These are phyloP conservation scores for Anaspis maculata DNA, from an alignment of 2,888 invertebrate genomes.

Conservation along the genomic window DNA sequence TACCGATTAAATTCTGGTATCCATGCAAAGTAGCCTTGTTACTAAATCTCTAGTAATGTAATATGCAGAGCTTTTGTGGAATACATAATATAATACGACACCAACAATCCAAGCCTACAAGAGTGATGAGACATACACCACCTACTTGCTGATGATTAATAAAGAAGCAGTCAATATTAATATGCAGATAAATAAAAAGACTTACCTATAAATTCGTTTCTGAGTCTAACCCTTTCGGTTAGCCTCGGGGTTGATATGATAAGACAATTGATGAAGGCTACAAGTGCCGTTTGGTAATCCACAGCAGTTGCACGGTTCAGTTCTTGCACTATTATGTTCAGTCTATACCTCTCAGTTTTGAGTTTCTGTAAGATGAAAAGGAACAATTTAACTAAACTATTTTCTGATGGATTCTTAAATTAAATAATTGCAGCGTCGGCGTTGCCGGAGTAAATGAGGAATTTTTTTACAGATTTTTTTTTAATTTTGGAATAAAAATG, in stretches of 20 bases:
- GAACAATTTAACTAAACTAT: constrained; percentile 1
- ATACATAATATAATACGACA: too few relatives aligned
- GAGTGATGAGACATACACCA: too few relatives aligned
- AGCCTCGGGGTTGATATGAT: constrained; percentile 84
- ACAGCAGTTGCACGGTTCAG: constrained; percentile 69
- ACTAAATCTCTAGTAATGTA: too few relatives aligned
- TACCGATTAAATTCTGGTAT: too few relatives aligned
- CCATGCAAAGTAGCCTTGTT: too few relatives aligned
- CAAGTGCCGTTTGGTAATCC: constrained; percentile 85
- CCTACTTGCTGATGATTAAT: too few relatives aligned
- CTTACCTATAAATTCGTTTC: constrained; percentile 94
- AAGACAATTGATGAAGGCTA: constrained; percentile 93
- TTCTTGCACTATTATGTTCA: constrained; percentile 82
- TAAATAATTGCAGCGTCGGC: too few relatives aligned
- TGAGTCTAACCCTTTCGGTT: constrained; percentile 76
- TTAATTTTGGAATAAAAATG: not conserved
- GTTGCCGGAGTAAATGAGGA: too few relatives aligned
- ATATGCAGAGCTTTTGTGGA: too few relatives aligned
- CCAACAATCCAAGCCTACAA: too few relatives aligned
- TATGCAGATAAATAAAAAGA: too few relatives aligned
- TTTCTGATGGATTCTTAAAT: not conserved
- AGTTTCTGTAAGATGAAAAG: constrained; percentile 56
- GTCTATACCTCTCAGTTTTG: constrained; percentile 82
- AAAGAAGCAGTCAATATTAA: too few relatives aligned
- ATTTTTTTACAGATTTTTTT: not conserved